Evolutionary conservation across 2,888 invertebrate genomes (phyloP).

Genomic region (Zaprionus lineosus): DNA sequence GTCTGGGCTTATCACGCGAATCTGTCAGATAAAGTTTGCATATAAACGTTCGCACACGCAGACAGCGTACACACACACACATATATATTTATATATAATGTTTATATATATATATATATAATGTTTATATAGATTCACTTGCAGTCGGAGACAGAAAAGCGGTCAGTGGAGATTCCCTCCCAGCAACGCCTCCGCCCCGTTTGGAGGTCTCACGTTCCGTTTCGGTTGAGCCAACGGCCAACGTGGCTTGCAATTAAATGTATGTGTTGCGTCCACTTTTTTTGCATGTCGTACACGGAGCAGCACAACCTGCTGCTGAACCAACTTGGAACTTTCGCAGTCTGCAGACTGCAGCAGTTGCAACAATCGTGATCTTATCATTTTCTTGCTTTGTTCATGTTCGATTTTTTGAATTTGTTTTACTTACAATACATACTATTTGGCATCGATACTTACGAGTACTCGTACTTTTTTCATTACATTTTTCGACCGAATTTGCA

Average conservation of each 20-base stretch:
- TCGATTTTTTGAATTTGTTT: slow-evolving; percentile 75
- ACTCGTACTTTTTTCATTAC: slow-evolving; percentile 60
- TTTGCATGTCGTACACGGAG: slow-evolving; percentile 58
- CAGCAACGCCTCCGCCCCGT: neutral
- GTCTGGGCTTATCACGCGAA: slow-evolving; percentile 67
- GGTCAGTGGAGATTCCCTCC: slow-evolving; percentile 30
- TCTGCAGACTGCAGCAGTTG: slow-evolving; percentile 4
- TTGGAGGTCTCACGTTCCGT: slow-evolving; percentile 47
- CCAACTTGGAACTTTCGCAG: neutral
- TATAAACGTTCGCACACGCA: slow-evolving; percentile 61
- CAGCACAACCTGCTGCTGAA: slow-evolving; percentile 66
- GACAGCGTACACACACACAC: slow-evolving; percentile 1
- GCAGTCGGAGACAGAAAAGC: slow-evolving; percentile 53
- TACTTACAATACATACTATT: slow-evolving; percentile 42
- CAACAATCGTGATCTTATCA: slow-evolving; percentile 74
- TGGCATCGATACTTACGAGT: slow-evolving; percentile 29
- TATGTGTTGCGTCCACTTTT: slow-evolving; percentile 42
- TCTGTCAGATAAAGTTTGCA: slow-evolving; percentile 75
- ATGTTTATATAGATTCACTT: too few relatives aligned
- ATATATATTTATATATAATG: too few relatives aligned
- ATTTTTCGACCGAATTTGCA: slow-evolving; percentile 73
- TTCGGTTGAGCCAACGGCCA: slow-evolving; percentile 60
- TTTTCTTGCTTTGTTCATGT: slow-evolving; percentile 72
- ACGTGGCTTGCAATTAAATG: slow-evolving; percentile 75
- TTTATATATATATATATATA: slow-evolving; percentile 41